Evolutionary conservation across 2,797 vertebrate genomes (phyloP).

Genomic region (Sciurus carolinensis): DNA sequence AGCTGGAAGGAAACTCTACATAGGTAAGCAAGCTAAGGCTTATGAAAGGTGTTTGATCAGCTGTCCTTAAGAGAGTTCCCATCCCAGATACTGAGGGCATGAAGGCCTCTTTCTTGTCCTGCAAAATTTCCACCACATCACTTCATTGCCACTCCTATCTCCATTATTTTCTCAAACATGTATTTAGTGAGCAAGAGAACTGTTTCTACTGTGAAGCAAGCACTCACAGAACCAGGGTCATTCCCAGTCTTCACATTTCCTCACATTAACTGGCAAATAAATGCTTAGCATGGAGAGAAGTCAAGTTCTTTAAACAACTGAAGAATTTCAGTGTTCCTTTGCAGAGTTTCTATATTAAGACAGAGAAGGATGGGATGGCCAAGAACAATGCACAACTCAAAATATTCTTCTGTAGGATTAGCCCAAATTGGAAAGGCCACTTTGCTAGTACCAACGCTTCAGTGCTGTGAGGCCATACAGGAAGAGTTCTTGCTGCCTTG

Average conservation of each 20-base stretch:
- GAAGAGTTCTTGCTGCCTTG: not conserved
- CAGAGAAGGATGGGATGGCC: not conserved
- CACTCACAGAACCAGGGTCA: not conserved
- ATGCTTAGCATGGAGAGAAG: not conserved
- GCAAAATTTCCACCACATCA: not conserved
- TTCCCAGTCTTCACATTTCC: not conserved
- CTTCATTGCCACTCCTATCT: not conserved
- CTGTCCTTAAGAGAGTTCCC: not conserved
- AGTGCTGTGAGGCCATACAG: not conserved
- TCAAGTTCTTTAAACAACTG: not conserved
- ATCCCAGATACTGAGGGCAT: not conserved
- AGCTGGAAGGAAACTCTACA: not conserved
- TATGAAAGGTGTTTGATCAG: not conserved
- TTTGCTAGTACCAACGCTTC: not conserved
- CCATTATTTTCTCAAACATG: not conserved
- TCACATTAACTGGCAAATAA: constrained; percentile 36
- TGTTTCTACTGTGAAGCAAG: not conserved
- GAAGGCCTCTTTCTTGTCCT: not conserved
- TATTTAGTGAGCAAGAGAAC: not conserved
- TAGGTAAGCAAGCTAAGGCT: not conserved
- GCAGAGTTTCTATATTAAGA: not conserved
- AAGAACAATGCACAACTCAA: not conserved
- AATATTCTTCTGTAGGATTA: not conserved
- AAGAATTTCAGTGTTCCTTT: constrained; percentile 30
- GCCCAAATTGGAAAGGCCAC: not conserved